These are phyloP conservation scores for Aphis craccivora DNA, from an alignment of 1,140 invertebrate species.

Conservation along the genomic window DNA sequence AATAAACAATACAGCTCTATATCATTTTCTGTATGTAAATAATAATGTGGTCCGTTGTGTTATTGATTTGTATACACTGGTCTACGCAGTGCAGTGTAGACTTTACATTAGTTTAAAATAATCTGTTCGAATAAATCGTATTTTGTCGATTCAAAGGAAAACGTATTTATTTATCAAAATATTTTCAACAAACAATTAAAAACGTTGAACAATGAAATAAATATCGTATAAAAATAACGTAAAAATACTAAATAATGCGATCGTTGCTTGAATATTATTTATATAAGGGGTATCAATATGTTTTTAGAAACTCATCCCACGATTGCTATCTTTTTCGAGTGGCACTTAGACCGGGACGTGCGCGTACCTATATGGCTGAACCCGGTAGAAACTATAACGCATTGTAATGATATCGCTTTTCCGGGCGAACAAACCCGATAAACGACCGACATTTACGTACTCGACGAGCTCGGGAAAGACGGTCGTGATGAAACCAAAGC, in stretches of 20 bases:
- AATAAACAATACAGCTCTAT: neutral
- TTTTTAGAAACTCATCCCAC: neutral
- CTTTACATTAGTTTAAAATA: neutral
- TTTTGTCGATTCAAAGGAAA: neutral
- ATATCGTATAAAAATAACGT: neutral
- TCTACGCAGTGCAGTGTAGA: neutral
- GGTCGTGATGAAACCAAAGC: neutral
- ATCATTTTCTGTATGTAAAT: neutral
- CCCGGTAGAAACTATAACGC: neutral
- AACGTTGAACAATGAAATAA: neutral
- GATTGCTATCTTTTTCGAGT: neutral
- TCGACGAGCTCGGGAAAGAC: neutral
- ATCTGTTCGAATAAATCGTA: neutral
- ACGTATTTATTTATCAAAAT: neutral
- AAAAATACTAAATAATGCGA: neutral
- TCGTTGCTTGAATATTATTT: neutral
- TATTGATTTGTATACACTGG: neutral
- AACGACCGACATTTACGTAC: neutral
- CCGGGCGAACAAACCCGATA: neutral
- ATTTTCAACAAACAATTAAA: neutral
- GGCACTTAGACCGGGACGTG: neutral
- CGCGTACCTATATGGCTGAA: neutral
- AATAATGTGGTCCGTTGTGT: too few relatives aligned
- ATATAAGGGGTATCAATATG: neutral
- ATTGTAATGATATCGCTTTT: conserved; percentile 12